Percentiles rank a stretch among this genome's conserved stretches.
Evolutionary conservation across 2,797 vertebrate genomes (phyloP).

Genomic region (Channallabes apus): DNA sequence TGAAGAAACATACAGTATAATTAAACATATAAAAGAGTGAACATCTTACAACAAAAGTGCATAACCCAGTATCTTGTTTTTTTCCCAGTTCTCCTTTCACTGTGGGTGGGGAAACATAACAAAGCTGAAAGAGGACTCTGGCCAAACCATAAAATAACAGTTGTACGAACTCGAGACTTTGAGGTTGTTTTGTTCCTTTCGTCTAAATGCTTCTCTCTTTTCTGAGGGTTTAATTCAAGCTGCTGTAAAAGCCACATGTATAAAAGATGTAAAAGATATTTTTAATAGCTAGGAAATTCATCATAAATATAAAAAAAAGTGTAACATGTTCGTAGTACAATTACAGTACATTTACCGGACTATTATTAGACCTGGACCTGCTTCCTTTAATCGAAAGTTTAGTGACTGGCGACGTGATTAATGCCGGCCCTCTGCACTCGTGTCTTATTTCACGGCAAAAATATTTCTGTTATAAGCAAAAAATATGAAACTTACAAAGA

Average conservation of each 20-base stretch:
- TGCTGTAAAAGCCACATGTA: background rate
- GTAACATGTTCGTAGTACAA: background rate
- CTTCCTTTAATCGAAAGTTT: background rate
- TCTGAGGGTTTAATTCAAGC: background rate
- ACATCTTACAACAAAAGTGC: background rate
- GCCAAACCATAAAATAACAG: background rate
- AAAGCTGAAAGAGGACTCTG: background rate
- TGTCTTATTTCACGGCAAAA: background rate
- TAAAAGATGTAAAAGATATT: background rate
- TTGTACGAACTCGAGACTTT: background rate
- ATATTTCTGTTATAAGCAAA: background rate
- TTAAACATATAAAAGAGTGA: background rate
- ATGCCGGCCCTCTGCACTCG: background rate
- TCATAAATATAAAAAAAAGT: background rate
- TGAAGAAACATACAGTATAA: background rate
- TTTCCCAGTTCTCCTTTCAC: background rate
- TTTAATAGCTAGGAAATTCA: background rate
- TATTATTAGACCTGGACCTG: background rate
- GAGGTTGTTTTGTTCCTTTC: background rate
- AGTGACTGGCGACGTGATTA: background rate
- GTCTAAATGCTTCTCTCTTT: background rate
- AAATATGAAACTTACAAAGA: background rate
- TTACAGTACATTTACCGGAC: background rate
- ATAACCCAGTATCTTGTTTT: background rate
- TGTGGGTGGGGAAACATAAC: background rate